Evolutionary conservation across 2,113 vertebrate species (phyloP), one percentile per base, ranked within the genome.

Genomic region (Girardinichthys multiradiatus): DNA sequence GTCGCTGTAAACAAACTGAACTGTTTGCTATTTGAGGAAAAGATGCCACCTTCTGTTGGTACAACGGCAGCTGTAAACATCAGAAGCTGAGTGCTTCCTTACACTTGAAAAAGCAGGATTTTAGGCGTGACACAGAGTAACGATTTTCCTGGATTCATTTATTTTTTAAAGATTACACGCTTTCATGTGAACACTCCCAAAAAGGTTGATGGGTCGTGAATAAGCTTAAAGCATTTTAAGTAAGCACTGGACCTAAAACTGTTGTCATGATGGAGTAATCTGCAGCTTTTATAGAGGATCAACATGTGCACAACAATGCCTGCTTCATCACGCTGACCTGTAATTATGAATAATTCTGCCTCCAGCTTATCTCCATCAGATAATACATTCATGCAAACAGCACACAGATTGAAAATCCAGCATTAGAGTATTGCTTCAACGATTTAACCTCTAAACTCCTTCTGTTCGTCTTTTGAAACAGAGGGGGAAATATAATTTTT

Each of bases 211-310:
- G 74, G 81, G 72, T 83, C 77, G 69, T 89, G 86, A 82, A 78
- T 9, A 24, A 63, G 86, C 48, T 89, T 76, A 83, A 51, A 0
- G 72, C 79, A 73, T 82, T 85, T 89, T 87, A 82, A 90, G 79
- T 88, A 87, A 90, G 77, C 31, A 76, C 27, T 62, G 76, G 66
- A 76, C 26, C 73, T 51, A 78, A 86, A 65, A 64, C 72, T 74
- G 70, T 63, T 80, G 83, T 81, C 86, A 80, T 75, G 79, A 35
- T 2, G 12, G 29, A 61, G 35, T 87, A 90, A 92, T 89, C 90
- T 90, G 85, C 77, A 27, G 86, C 84, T 30, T 89, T 90, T 83
- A 80, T 54, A 4, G 59, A 28, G 83, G 89, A 92, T 90, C 88
- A 90, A 31, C 74, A 77, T 64, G 76, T 11, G 42, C 28, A 84